These are phyloP conservation scores for Hyperopisus bebe DNA, from an alignment of 2,113 vertebrate species.

Conservation along the genomic window DNA sequence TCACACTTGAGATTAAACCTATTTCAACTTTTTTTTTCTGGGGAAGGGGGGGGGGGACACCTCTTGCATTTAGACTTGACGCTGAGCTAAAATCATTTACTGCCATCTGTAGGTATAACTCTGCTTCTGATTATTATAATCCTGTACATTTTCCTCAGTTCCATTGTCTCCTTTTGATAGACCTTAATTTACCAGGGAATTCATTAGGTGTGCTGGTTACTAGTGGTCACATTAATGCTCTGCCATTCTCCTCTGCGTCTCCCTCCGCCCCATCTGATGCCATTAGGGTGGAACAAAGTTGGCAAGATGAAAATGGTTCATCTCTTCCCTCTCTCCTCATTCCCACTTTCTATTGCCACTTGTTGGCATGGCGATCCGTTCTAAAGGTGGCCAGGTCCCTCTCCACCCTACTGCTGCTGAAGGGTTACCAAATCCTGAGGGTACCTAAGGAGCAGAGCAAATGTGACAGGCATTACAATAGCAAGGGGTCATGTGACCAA, in stretches of 20 bases:
- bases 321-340: not conserved
- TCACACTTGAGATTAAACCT: not conserved
- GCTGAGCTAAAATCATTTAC: not conserved
- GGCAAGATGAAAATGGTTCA: not conserved
- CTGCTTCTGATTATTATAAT: not conserved
- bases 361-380: not conserved
- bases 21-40: not conserved
- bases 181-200: not conserved
- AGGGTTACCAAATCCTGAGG: not conserved
- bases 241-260: not conserved
- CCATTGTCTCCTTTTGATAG: not conserved
- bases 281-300: not conserved
- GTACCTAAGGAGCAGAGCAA: not conserved
- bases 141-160: not conserved
- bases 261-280: not conserved
- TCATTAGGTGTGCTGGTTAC: not conserved
- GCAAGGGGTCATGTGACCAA: not conserved
- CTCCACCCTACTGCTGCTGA: not conserved
- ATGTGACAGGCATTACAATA: not conserved
- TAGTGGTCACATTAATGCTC: not conserved
- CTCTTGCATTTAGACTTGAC: not conserved
- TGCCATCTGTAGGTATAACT: not conserved
- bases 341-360: not conserved
- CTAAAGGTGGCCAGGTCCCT: not conserved
- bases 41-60: too few relatives aligned